These are phyloP conservation scores for Parthenolecanium corni DNA, from an alignment of 2,888 invertebrate genomes.

Conservation along the genomic window DNA sequence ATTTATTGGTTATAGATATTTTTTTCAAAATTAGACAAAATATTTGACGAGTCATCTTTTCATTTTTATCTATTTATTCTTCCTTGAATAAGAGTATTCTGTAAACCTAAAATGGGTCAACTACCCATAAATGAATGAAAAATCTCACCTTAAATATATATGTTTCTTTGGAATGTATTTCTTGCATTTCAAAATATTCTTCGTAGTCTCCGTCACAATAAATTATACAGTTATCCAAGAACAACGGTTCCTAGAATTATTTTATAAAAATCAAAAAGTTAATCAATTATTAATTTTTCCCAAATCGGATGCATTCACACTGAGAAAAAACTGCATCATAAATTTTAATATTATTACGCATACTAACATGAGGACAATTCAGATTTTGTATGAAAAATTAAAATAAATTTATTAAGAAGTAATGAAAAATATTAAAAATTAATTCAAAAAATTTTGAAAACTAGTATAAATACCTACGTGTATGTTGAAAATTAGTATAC, in stretches of 20 bases:
- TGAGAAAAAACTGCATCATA: not conserved
- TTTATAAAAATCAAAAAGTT: not conserved
- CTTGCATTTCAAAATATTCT: slow-evolving; percentile 91
- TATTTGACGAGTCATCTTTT: not conserved
- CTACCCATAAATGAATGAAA: too few relatives aligned
- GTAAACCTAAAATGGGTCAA: too few relatives aligned
- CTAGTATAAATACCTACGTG: too few relatives aligned
- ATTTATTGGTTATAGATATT: not conserved
- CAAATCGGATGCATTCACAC: too few relatives aligned
- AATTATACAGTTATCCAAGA: slow-evolving; percentile 81
- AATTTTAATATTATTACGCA: not conserved
- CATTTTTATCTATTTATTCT: too few relatives aligned
- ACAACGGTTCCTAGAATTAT: slow-evolving; percentile 60
- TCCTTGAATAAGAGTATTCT: too few relatives aligned
- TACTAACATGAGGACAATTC: too few relatives aligned
- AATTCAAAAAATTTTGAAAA: too few relatives aligned
- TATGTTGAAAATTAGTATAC: too few relatives aligned
- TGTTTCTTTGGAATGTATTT: slow-evolving; percentile 82
- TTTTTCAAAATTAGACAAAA: not conserved
- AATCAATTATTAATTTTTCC: not conserved
- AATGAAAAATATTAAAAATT: too few relatives aligned
- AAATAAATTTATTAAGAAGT: too few relatives aligned
- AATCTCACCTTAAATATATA: slow-evolving; percentile 77
- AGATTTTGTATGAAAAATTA: too few relatives aligned
- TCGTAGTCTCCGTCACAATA: slow-evolving; percentile 77